Percentiles rank a stretch among this genome's conserved stretches.
These are phyloP conservation scores for Galemys pyrenaicus DNA, from an alignment of 2,113 vertebrate species.

Conservation along the genomic window DNA sequence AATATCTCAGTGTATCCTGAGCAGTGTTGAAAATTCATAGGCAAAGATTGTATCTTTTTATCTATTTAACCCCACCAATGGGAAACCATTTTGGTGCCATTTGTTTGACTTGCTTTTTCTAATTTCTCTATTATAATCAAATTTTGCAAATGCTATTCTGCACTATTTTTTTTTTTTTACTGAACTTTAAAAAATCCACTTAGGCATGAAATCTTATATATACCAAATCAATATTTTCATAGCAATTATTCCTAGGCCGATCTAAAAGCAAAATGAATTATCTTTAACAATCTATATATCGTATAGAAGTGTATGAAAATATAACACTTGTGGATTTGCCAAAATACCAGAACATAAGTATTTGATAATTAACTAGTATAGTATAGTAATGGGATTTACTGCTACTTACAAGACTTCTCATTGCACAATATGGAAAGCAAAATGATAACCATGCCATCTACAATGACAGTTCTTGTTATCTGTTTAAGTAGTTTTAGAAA, in stretches of 20 bases:
- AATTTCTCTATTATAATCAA: background rate
- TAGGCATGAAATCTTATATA: constrained; percentile 26
- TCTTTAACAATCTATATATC: constrained; percentile 39
- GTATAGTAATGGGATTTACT: constrained; percentile 79
- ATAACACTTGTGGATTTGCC: constrained; percentile 64
- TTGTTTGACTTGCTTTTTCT: background rate
- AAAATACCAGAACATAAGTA: constrained; percentile 80
- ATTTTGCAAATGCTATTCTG: background rate
- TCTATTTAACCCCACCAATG: background rate
- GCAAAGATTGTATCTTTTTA: background rate
- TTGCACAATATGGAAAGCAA: constrained; percentile 60
- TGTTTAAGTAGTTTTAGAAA: constrained; percentile 68
- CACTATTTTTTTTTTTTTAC: background rate
- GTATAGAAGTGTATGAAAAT: constrained; percentile 72
- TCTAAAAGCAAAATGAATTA: constrained; percentile 57
- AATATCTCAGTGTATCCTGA: background rate
- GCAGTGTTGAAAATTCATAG: background rate
- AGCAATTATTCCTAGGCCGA: background rate
- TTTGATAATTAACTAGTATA: constrained; percentile 79
- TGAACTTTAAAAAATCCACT: constrained; percentile 56
- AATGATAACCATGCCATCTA: constrained; percentile 65
- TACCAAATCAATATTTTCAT: background rate
- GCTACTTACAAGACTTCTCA: constrained; percentile 77
- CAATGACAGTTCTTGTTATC: constrained; percentile 59
- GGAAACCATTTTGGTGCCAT: background rate